Conservation (phyloP, 2,888 invertebrate genomes). For the Platynereis dumerilii region DNA sequence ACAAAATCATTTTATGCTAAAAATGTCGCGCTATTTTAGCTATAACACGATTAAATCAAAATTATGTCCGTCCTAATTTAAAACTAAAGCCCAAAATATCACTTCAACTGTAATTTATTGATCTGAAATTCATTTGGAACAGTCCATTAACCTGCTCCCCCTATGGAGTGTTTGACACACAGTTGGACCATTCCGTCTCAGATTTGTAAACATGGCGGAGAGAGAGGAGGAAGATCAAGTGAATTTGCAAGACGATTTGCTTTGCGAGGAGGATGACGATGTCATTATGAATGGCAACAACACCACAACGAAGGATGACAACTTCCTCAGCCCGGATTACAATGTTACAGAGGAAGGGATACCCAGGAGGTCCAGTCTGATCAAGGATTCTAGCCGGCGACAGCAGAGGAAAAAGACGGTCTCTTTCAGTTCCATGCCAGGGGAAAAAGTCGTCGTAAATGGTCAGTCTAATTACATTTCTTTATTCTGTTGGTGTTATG, state of each 20-base stretch:
- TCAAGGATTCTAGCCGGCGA: conserved; percentile 50
- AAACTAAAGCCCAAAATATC: too few species aligned
- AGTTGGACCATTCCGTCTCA: conserved; percentile 22
- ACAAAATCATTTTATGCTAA: too few species aligned
- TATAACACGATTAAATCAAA: too few species aligned
- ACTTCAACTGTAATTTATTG: too few species aligned
- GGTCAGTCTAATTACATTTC: conserved; percentile 59
- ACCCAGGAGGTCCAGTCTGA: conserved; percentile 60
- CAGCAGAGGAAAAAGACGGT: conserved; percentile 63
- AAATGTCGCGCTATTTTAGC: too few species aligned
- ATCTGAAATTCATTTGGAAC: too few species aligned
- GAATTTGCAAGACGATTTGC: conserved; percentile 6
- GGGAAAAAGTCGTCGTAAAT: conserved; percentile 67
- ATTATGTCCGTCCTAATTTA: too few species aligned
- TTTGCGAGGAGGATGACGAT: conserved; percentile 23
- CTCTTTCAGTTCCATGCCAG: conserved; percentile 63
- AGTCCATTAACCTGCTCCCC: conserved; percentile 4
- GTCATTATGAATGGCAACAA: conserved; percentile 36
- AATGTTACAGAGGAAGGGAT: conserved; percentile 31
- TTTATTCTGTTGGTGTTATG: too few species aligned
- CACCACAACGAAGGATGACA: conserved; percentile 21
- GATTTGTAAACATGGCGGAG: conserved; percentile 34
- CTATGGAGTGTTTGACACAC: not conserved
- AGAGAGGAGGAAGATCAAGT: conserved; percentile 12
- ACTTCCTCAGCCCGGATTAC: conserved; percentile 34